Base-by-base conservation (phyloP, 2,113 vertebrate species). In the Lophius piscatorius region DNA sequence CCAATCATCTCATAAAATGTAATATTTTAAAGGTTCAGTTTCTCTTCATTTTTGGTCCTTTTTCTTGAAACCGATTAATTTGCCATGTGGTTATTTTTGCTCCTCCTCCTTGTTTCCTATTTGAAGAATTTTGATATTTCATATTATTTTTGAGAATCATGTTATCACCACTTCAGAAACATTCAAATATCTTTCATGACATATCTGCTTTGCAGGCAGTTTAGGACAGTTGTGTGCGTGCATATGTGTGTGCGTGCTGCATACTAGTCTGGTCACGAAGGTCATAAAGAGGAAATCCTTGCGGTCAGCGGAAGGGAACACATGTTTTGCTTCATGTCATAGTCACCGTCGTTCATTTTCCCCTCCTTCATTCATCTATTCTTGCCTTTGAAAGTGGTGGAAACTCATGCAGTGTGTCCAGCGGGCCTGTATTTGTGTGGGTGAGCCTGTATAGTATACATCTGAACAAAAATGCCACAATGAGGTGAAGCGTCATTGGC, bases 281-380 rank as follows among this genome's bases (percentile, higher is more conserved):
- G 76, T 81, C 78, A 78, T 65, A 60, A 71, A 81, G 75, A 82
- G 83, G 78, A 85, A 83, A 60, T 74, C 61, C 61, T 47, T 78
- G 76, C 17, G 74, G 79, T 75, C 69, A 74, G 71, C 40, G 51
- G 39, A 72, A 70, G 56, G 51, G 59, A 78, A 64, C 76, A 75
- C 58, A 65, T 75, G 57, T 78, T 78, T 72, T 70, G 63, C 58
- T 74, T 71, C 61, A 70, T 72, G 68, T 80, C 78, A 48, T 58
- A 74, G 55, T 47, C 69, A 58, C 38, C 46, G 29, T 70, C 69
- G 64, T 65, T 79, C 49, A 67, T 75, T 81, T 78, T 78, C 50
- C 69, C 71, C 59, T 74, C 64, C 54, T 70, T 69, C 74, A 63
- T 76, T 57, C 70, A 41, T 71, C 68, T 80, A 71, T 78, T 82